phyloP scores from a whole-genome alignment of 2,797 vertebrate genomes.

The Pangasius sanitwongsei region DNA sequence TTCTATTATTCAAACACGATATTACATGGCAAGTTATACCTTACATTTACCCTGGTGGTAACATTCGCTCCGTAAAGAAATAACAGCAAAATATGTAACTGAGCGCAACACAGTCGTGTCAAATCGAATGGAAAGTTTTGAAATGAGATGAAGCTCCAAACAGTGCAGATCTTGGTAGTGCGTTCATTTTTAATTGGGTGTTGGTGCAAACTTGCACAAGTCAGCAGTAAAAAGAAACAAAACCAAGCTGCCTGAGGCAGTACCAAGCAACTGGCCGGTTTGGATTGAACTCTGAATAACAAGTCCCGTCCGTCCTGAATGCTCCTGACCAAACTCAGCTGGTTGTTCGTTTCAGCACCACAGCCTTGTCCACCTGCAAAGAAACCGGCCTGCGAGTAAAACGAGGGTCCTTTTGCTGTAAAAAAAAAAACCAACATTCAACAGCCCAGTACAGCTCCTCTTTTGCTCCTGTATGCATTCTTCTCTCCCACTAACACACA shows the following conservation, averaged over 20 bases:
- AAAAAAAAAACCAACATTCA: slow-evolving; percentile 24
- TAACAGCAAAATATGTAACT: not conserved
- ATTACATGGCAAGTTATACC: not conserved
- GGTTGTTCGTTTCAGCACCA: slow-evolving; percentile 4
- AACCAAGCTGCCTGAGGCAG: not conserved
- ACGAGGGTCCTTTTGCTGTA: not conserved
- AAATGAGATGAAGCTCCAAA: not conserved
- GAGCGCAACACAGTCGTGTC: not conserved
- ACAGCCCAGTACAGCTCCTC: slow-evolving; percentile 34
- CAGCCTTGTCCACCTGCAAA: not conserved
- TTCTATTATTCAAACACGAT: not conserved
- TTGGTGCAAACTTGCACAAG: slow-evolving; percentile 15
- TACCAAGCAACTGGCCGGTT: not conserved
- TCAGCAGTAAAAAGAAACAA: slow-evolving; percentile 18
- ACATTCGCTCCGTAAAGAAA: not conserved
- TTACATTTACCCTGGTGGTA: not conserved
- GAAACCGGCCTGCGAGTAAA: not conserved
- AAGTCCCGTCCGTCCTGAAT: not conserved
- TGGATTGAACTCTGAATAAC: slow-evolving; percentile 13
- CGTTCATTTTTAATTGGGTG: slow-evolving; percentile 20
- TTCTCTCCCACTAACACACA: slow-evolving; percentile 50
- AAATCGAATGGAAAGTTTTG: not conserved
- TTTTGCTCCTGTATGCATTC: slow-evolving; percentile 38
- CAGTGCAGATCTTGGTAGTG: not conserved
- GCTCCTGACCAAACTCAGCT: not conserved